These are phyloP conservation scores for Saccostrea glomerata DNA, from an alignment of 1,140 invertebrate genomes.

Conservation along the genomic window DNA sequence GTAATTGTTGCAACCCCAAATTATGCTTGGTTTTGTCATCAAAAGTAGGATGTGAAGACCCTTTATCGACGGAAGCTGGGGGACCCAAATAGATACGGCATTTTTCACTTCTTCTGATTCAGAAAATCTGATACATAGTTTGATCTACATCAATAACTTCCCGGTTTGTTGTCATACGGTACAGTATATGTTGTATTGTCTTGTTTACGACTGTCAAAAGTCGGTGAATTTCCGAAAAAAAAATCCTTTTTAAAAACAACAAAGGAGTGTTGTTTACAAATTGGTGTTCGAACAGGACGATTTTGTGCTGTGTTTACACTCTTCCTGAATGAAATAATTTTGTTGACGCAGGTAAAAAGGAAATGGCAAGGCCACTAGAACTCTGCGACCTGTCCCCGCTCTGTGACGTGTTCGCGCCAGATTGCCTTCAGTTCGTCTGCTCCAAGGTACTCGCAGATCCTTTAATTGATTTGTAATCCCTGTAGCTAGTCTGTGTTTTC, in stretches of 20 bases:
- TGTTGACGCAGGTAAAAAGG: background rate
- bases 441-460: background rate
- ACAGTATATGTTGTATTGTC: background rate
- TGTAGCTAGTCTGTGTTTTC: slow-evolving; percentile 10
- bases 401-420: background rate
- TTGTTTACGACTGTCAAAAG: background rate
- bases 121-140: background rate
- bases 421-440: slow-evolving; percentile 3
- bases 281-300: background rate
- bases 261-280: slow-evolving; percentile 22
- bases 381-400: background rate
- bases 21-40: background rate
- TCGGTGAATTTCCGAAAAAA: background rate
- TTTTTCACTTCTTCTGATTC: background rate
- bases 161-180: background rate
- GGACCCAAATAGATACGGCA: background rate
- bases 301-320: background rate
- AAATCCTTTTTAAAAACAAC: background rate
- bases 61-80: background rate
- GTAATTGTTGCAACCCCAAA: no score
- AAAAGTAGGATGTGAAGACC: background rate
- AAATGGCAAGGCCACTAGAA: background rate
- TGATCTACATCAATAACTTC: background rate
- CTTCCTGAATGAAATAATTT: slow-evolving; percentile 25
- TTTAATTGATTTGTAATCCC: slow-evolving; percentile 34